These are phyloP conservation scores for Scrobipalpa costella DNA, from an alignment of 2,888 invertebrate genomes.

Conservation along the genomic window DNA sequence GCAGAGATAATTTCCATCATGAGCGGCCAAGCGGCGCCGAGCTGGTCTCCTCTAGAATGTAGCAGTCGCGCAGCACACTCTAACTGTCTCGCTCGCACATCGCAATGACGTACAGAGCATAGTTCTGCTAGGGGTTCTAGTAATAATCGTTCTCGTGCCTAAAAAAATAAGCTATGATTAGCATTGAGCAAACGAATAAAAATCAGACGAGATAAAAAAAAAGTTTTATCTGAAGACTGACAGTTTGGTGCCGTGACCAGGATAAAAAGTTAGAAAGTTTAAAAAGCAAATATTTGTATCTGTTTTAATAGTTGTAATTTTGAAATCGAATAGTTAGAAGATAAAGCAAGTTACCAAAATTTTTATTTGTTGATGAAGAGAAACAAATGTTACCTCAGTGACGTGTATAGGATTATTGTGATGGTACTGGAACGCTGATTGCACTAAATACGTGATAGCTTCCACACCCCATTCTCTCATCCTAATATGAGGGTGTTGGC, in stretches of 20 bases:
- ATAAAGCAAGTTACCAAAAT: no score
- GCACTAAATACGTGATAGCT: conserved; percentile 96
- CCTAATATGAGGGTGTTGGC: conserved; percentile 95
- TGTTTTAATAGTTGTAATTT: no score
- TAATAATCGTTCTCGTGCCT: conserved; percentile 90
- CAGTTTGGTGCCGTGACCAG: no score
- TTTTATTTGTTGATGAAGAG: no score
- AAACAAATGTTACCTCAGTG: conserved; percentile 84
- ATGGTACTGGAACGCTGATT: conserved; percentile 93
- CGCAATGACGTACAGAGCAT: conserved; percentile 93
- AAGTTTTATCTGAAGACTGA: no score
- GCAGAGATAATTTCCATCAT: conserved; percentile 97
- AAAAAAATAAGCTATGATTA: conserved; percentile 51
- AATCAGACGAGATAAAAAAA: neutral
- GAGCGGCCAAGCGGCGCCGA: conserved; percentile 97
- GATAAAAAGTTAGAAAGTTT: no score
- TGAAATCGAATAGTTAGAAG: no score
- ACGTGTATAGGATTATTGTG: conserved; percentile 91
- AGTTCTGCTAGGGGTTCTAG: conserved; percentile 95
- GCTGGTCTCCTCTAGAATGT: conserved; percentile 94
- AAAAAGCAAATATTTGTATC: no score
- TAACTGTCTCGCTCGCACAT: conserved; percentile 96
- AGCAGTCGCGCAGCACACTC: conserved; percentile 96
- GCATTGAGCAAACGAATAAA: no score
- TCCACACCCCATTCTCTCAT: conserved; percentile 99